These are phyloP conservation scores for Rutpela maculata DNA, from an alignment of 2,888 invertebrate genomes.

Conservation along the genomic window DNA sequence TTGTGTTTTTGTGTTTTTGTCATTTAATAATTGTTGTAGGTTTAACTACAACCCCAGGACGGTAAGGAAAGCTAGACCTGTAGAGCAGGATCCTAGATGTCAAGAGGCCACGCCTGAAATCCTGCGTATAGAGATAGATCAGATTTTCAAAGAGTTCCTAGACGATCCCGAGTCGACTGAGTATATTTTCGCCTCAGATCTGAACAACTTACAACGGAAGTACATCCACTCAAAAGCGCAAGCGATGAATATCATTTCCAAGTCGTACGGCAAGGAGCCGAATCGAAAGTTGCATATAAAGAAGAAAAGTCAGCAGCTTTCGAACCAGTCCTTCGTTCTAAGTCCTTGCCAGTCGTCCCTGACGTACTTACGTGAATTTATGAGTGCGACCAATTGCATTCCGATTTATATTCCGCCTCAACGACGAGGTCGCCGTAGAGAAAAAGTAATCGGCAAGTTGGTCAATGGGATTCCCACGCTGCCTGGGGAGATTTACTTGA, in stretches of 20 bases:
- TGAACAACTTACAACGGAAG: slow-evolving; percentile 86
- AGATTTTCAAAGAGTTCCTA: slow-evolving; percentile 65
- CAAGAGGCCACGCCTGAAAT: slow-evolving; percentile 64
- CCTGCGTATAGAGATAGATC: slow-evolving; percentile 66
- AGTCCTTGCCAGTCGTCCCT: slow-evolving; percentile 46
- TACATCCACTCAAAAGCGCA: slow-evolving; percentile 85
- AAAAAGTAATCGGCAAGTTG: slow-evolving; percentile 58
- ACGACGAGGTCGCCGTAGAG: slow-evolving; percentile 29
- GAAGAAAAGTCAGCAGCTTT: slow-evolving; percentile 57
- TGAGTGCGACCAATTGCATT: background rate
- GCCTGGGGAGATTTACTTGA: slow-evolving; percentile 25
- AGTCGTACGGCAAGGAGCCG: slow-evolving; percentile 85
- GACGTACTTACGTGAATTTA: slow-evolving; percentile 38
- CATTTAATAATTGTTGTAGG: background rate
- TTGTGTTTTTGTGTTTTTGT: background rate
- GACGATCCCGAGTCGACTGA: slow-evolving; percentile 61
- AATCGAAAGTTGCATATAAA: slow-evolving; percentile 62
- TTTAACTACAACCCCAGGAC: slow-evolving; percentile 9
- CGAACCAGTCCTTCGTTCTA: slow-evolving; percentile 58
- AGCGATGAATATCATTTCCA: slow-evolving; percentile 84
- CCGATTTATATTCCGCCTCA: slow-evolving; percentile 29
- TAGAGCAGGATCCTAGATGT: slow-evolving; percentile 42
- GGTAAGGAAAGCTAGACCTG: background rate
- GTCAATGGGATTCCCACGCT: slow-evolving; percentile 65
- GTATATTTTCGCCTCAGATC: slow-evolving; percentile 79